phyloP scores from a whole-genome alignment of 1,140 invertebrate genomes.

The Plectrocnemia conspersa region DNA sequence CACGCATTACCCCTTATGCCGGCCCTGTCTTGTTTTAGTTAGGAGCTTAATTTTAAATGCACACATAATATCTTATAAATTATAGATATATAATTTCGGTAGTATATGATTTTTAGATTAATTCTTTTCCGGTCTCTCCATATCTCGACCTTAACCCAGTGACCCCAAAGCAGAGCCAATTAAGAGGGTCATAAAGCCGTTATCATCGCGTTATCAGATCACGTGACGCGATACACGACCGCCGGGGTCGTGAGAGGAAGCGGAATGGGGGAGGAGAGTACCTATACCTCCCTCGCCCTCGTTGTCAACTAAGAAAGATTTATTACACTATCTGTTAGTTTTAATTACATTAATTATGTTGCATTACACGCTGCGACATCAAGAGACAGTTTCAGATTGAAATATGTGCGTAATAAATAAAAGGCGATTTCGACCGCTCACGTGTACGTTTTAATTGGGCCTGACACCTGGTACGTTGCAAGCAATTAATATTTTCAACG shows the following conservation, averaged over 20 bases:
- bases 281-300: background rate
- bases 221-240: background rate
- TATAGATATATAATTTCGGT: no score
- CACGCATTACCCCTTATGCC: background rate
- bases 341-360: slow-evolving; percentile 34
- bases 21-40: no score
- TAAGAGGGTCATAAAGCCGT: slow-evolving; percentile 11
- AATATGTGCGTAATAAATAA: slow-evolving; percentile 11
- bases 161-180: no score
- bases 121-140: no score
- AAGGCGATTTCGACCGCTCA: slow-evolving; percentile 2
- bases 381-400: slow-evolving; percentile 4
- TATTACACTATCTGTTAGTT: slow-evolving; percentile 19
- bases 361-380: slow-evolving; percentile 23
- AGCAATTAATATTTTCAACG: no score
- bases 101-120: no score
- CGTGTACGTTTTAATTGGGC: no score
- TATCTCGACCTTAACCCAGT: no score
- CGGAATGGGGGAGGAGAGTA: no score
- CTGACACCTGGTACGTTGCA: no score
- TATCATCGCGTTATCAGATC: slow-evolving; percentile 6
- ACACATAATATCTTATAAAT: no score
- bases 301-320: slow-evolving; percentile 10
- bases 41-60: no score
- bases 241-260: background rate